Conservation (phyloP, 2,797 vertebrate species). For the Hoplostethus atlanticus region DNA sequence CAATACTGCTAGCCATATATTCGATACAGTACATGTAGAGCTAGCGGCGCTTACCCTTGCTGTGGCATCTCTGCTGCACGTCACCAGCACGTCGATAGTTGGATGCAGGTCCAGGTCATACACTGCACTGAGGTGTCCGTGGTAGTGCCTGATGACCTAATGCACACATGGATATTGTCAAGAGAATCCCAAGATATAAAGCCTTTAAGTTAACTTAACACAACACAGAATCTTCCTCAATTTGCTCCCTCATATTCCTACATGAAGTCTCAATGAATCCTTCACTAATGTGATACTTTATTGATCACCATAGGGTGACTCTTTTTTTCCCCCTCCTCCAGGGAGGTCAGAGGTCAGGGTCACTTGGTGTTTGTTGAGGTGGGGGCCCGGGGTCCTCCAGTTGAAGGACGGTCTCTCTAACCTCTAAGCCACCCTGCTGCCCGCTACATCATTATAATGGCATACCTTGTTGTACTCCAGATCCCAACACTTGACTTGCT, state of each 20-base stretch:
- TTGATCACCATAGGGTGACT: neutral
- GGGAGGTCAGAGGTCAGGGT: too few species aligned
- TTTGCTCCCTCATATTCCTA: neutral
- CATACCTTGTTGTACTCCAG: constrained; percentile 98
- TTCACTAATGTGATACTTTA: too few species aligned
- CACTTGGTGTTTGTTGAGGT: too few species aligned
- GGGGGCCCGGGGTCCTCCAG: too few species aligned
- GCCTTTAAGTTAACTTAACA: neutral
- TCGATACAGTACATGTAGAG: neutral
- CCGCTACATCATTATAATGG: neutral
- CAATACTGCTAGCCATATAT: neutral
- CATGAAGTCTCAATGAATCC: neutral
- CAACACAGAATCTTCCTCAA: neutral
- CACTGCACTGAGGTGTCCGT: constrained; percentile 96
- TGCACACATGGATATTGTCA: constrained; percentile 6
- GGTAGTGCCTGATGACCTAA: constrained; percentile 98
- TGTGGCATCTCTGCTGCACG: constrained; percentile 96
- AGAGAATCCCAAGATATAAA: neutral
- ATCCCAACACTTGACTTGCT: constrained; percentile 99
- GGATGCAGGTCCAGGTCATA: constrained; percentile 97
- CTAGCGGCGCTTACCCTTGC: constrained; percentile 86
- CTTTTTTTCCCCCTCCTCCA: neutral
- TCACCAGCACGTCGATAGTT: constrained; percentile 96
- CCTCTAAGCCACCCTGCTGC: neutral
- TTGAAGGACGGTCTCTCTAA: too few species aligned